Conservation (phyloP, 2,888 invertebrate genomes). For the Apoderus coryli region DNA sequence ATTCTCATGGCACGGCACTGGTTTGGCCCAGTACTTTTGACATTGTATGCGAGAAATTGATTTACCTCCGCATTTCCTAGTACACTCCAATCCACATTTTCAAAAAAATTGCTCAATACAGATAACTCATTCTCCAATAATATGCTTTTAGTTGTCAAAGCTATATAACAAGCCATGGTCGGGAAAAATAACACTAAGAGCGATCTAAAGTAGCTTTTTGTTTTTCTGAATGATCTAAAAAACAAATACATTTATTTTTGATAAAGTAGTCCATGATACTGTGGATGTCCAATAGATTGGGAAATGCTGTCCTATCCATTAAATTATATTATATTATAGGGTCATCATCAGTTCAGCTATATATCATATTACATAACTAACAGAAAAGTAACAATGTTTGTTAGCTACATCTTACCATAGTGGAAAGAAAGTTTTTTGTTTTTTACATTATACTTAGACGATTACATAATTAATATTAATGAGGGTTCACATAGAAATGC, state of each 20-base stretch:
- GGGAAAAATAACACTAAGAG: constrained; percentile 27
- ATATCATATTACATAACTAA: too few species aligned
- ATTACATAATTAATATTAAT: too few species aligned
- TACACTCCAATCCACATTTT: constrained; percentile 26
- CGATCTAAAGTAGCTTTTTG: constrained; percentile 29
- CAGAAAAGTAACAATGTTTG: too few species aligned
- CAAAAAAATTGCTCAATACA: constrained; percentile 23
- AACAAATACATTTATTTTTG: constrained; percentile 10
- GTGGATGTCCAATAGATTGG: too few species aligned
- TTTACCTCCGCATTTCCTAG: constrained; percentile 26
- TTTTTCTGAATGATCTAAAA: constrained; percentile 27
- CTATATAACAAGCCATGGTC: constrained; percentile 26
- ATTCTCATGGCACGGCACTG: not conserved
- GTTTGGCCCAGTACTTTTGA: not conserved
- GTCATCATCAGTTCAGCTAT: too few species aligned
- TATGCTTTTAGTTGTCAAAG: constrained; percentile 27
- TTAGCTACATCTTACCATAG: too few species aligned
- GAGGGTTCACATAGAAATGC: too few species aligned
- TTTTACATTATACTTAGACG: too few species aligned
- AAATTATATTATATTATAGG: too few species aligned
- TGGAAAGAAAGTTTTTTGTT: too few species aligned
- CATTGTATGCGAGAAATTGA: constrained; percentile 7
- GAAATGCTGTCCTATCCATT: too few species aligned
- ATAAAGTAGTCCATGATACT: too few species aligned
- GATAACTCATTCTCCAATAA: constrained; percentile 21